Conservation (phyloP, 2,888 invertebrate genomes). For the Oscheius sp. region DNA sequence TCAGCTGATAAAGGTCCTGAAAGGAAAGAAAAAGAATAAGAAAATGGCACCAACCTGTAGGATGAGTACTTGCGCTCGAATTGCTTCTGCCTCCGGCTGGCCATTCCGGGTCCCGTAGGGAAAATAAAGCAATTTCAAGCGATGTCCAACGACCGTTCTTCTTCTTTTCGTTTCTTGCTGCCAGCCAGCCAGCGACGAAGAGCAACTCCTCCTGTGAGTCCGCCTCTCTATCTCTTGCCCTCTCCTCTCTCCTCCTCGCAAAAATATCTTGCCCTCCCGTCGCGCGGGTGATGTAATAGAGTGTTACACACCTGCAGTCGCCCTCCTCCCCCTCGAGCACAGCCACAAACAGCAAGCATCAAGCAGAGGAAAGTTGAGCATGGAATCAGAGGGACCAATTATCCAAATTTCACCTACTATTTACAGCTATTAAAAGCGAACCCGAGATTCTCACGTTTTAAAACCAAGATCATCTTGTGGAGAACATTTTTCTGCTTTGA, state of each 20-base stretch:
- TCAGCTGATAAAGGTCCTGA: not conserved
- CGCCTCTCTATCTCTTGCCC: not conserved
- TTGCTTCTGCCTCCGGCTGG: conserved; percentile 67
- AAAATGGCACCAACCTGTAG: conserved; percentile 50
- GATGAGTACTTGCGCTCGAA: conserved; percentile 68
- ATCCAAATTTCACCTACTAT: no score
- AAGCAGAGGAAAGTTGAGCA: not conserved
- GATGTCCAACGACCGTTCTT: not conserved
- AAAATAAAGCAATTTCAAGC: not conserved
- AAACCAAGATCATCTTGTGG: no score
- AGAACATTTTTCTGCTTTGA: no score
- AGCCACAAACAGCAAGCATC: conserved; percentile 16
- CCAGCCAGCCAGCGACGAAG: not conserved
- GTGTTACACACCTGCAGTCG: conserved; percentile 38
- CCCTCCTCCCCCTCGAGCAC: conserved; percentile 26
- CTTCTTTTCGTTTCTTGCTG: no score
- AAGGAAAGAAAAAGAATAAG: not conserved
- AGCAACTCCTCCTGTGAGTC: conserved; percentile 5
- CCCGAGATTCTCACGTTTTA: no score
- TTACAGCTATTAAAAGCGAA: no score
- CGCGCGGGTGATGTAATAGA: conserved; percentile 30
- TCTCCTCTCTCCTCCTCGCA: conserved; percentile 10
- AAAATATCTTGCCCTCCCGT: conserved; percentile 37
- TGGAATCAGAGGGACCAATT: conserved; percentile 1
- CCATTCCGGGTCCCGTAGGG: conserved; percentile 43